Percentiles rank a stretch among this genome's conserved stretches.
Conservation (phyloP, 2,113 vertebrate genomes). For the Plectropomus leopardus region DNA sequence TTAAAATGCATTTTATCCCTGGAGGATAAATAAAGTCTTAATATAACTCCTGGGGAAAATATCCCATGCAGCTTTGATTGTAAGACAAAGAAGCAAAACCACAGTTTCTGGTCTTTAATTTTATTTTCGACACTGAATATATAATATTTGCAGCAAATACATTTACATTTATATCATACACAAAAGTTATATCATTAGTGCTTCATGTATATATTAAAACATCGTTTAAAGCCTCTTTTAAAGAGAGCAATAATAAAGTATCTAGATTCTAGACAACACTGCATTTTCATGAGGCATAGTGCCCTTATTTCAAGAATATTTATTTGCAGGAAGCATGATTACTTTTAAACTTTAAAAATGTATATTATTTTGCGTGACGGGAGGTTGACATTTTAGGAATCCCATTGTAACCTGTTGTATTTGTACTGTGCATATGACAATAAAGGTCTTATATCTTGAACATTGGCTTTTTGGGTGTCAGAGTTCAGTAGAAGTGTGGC, state of each 20-base stretch:
- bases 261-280: constrained; percentile 72
- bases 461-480: accelerated
- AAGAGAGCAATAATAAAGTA: constrained; percentile 19
- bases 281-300: too few species aligned
- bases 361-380: too few species aligned
- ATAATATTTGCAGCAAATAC: background rate
- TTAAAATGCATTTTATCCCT: background rate
- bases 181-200: constrained; percentile 27
- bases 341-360: too few species aligned
- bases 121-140: constrained; percentile 23
- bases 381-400: too few species aligned
- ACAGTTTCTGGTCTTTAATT: constrained; percentile 1
- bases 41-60: too few species aligned
- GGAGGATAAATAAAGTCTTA: too few species aligned
- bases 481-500: constrained; percentile 55
- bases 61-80: too few species aligned
- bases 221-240: constrained; percentile 32
- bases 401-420: too few species aligned
- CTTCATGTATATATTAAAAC: constrained; percentile 16
- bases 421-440: too few species aligned
- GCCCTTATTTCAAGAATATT: too few species aligned
- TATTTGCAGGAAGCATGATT: too few species aligned
- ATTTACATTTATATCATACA: constrained; percentile 30
- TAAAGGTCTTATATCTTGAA: too few species aligned
- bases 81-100: background rate